Base-by-base conservation (phyloP, 2,113 vertebrate species). In the Asarcornis scutulata region DNA sequence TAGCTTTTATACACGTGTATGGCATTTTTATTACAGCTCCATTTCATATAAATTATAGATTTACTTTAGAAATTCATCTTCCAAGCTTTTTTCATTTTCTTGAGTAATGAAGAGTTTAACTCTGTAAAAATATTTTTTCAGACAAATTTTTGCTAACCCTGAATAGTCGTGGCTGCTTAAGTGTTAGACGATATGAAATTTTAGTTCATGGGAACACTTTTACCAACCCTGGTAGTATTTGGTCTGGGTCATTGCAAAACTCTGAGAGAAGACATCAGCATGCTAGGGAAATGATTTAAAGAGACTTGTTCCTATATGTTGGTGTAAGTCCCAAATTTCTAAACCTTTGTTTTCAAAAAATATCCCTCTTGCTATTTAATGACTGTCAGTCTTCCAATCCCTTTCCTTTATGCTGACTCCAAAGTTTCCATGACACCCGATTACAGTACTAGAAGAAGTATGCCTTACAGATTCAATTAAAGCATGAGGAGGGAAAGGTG, bases 371-470 rank as follows among this genome's bases (percentile, higher is more conserved):
- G 0, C 32, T 81, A 11, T 86, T 75, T 94, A 81, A 79, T 76
- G 48, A 75, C 14, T 82, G 34, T 68, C 66, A 92, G 60, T 21
- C 34, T 64, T 42, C 71, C 64, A 78, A 72, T 69, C 0, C 0
- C 68, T 83, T 91, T 86, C 31, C 48, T 88, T 91, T 44, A 1
- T 21, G 18, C 82, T 68, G 74, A 48, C 48, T 92, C 83, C 86
- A 90, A 92, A 94, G 90, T 96, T 96, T 94, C 95, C 95, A 95
- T 93, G 92, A 82, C 69, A 88, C 48, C 1, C 1, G 88, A 81
- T 95, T 92, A 88, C 0, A 0, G 64, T 64, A 44, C 48, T 21
- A 6, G 67, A 29, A 93, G 69, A 83, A 88, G 40, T 58, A 40
- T 5, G 23, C 31, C 79, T 78, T 82, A 46, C 83, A 93, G 68